Evolutionary conservation across 2,797 vertebrate genomes (phyloP), one percentile per base, ranked within the genome.

Genomic region (Neosilurus hyrtlii): DNA sequence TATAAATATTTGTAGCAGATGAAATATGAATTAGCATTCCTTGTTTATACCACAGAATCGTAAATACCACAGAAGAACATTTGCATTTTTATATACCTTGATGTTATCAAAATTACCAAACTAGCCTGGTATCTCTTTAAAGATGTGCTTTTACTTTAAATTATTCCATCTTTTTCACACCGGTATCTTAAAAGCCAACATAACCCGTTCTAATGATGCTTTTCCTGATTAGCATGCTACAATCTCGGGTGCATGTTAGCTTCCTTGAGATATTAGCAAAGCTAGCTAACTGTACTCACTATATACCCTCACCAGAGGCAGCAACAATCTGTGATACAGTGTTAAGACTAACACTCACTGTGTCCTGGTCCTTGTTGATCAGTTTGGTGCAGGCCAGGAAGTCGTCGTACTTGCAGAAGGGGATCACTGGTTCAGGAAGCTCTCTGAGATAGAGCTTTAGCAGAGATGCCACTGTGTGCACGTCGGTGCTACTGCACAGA

Each of bases 371-470:
- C 90, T 96, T 98, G 91, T 95, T 93, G 82, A 99, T 94, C 52
- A 96, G 91, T 87, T 97, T 98, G 90, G 96, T 94, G 82, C 96
- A 97, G 85, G 95, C 92, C 89, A 99, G 92, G 86, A 99, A 98
- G 82, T 98, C 96, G 12, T 97, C 96, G 0, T 97, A 99, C 86
- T 97, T 97, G 78, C 95, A 92, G 1, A 98, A 99, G 0, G 98
- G 97, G 88, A 99, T 91, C 43, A 99, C 97, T 0, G 98, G 98
- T 85, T 99, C 98, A 0, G 98, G 98, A 54, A 99, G 95, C 71
- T 99, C 98, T 87, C 97, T 92, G 63, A 99, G 95, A 88, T 98
- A 99, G 77, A 99, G 93, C 91, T 99, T 99, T 77, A 99, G 94
- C 54, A 99, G 94, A 0, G 98, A 99, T 0, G 98, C 97, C 51